These are phyloP conservation scores for Cordilura impudica DNA, from an alignment of 2,888 invertebrate genomes.

Conservation along the genomic window DNA sequence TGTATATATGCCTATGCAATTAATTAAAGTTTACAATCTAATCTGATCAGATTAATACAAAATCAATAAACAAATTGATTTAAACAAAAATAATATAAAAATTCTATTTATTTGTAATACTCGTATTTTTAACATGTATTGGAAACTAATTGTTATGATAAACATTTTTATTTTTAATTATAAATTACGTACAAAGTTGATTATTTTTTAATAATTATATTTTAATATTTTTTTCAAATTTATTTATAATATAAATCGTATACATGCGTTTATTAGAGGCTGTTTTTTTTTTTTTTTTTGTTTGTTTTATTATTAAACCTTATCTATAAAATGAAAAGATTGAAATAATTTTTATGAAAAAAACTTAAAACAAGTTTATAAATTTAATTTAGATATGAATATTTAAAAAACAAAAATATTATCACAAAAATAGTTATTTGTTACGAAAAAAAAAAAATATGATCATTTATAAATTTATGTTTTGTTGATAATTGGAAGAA, in stretches of 20 bases:
- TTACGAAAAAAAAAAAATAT: constrained; percentile 12
- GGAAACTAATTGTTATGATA: neutral
- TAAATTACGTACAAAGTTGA: constrained; percentile 2
- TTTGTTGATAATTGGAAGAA: neutral
- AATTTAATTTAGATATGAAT: neutral
- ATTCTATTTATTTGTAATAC: neutral
- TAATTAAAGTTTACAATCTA: neutral
- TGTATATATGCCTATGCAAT: neutral
- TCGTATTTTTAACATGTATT: neutral
- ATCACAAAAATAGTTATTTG: constrained; percentile 24
- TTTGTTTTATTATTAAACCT: neutral
- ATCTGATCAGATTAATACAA: neutral
- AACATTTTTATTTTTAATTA: neutral
- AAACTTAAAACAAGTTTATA: neutral
- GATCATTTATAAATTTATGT: neutral
- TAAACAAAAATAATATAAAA: neutral
- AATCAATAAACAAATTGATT: neutral
- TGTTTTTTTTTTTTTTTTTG: constrained; percentile 10
- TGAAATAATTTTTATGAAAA: neutral
- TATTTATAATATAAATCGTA: constrained; percentile 26
- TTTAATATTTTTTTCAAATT: neutral
- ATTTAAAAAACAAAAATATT: neutral
- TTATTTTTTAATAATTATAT: constrained; percentile 5
- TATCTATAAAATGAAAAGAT: neutral
- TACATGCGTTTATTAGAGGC: constrained; percentile 29